phyloP scores from a whole-genome alignment of 1,140 invertebrate species.

The Trichonephila clavipes region DNA sequence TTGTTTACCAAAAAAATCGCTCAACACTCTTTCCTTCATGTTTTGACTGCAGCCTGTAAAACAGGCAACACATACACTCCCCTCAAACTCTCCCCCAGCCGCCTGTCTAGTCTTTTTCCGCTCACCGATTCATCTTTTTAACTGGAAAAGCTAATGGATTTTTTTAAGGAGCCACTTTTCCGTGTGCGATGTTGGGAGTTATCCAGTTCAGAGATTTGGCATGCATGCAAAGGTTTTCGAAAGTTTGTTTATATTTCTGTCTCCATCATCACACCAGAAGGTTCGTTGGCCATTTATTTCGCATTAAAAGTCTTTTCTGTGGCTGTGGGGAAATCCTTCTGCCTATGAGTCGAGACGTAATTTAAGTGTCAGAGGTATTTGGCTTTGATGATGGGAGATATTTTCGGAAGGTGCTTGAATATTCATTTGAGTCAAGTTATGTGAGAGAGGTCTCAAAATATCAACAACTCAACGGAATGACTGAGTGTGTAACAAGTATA shows the following conservation, averaged over 20 bases:
- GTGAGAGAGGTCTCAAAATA: neutral
- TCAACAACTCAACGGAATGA: neutral
- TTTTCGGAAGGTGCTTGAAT: neutral
- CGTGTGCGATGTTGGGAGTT: slow-evolving; percentile 1
- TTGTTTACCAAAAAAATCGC: neutral
- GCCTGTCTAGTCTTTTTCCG: neutral
- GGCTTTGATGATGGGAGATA: neutral
- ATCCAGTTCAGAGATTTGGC: neutral
- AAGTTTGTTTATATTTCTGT: slow-evolving; percentile 2
- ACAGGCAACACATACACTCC: too few relatives aligned
- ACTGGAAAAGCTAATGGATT: neutral
- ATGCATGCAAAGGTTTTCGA: neutral
- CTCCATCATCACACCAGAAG: neutral
- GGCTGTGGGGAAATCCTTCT: neutral
- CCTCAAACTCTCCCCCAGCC: too few relatives aligned
- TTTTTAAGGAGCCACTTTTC: neutral
- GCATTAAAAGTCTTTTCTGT: neutral
- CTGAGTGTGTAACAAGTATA: neutral
- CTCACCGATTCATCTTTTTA: neutral
- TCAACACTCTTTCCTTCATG: neutral
- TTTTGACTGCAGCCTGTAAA: neutral
- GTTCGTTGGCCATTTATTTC: slow-evolving; percentile 22
- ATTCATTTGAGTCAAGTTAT: neutral
- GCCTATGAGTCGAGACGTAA: neutral
- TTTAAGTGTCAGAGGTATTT: neutral